A percentile compares a stretch with the other conserved stretches of the same genome.
These are phyloP conservation scores for Synergus itoensis DNA, from an alignment of 2,888 invertebrate genomes.

Conservation along the genomic window DNA sequence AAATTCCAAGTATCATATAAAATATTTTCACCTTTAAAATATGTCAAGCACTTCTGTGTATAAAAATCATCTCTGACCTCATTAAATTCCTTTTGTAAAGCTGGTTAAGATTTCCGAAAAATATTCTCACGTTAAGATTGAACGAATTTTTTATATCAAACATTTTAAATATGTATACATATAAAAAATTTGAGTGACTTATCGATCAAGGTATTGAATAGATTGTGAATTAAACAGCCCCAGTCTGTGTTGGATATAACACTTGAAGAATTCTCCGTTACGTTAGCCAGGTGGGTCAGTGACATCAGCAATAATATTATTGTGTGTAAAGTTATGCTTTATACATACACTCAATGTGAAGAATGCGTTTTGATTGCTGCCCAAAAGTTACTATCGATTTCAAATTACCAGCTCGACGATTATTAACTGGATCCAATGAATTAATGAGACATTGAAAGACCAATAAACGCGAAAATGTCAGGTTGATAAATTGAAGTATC, in stretches of 20 bases:
- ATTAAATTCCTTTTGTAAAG: background rate
- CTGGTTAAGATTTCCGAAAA: background rate
- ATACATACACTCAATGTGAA: conserved; percentile 50
- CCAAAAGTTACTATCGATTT: conserved; percentile 47
- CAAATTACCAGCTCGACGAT: conserved; percentile 38
- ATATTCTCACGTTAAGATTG: background rate
- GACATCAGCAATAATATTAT: conserved; percentile 64
- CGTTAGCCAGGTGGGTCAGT: conserved; percentile 42
- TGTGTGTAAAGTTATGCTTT: background rate
- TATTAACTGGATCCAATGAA: conserved; percentile 34
- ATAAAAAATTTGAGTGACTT: conserved; percentile 27
- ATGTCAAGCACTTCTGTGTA: no score
- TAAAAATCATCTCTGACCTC: no score
- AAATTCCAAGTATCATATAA: no score
- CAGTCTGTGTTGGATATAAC: conserved; percentile 1
- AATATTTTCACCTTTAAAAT: no score
- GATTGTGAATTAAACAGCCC: conserved; percentile 21
- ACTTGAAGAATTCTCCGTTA: conserved; percentile 33
- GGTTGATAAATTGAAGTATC: conserved; percentile 37
- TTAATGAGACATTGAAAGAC: conserved; percentile 41
- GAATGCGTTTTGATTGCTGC: conserved; percentile 70
- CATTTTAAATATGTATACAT: background rate
- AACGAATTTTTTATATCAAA: background rate
- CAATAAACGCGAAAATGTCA: conserved; percentile 31
- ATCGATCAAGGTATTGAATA: conserved; percentile 5